Conservation (phyloP, 37 sponge, comb jelly and placozoan species). For the Mnemiopsis leidyi region DNA sequence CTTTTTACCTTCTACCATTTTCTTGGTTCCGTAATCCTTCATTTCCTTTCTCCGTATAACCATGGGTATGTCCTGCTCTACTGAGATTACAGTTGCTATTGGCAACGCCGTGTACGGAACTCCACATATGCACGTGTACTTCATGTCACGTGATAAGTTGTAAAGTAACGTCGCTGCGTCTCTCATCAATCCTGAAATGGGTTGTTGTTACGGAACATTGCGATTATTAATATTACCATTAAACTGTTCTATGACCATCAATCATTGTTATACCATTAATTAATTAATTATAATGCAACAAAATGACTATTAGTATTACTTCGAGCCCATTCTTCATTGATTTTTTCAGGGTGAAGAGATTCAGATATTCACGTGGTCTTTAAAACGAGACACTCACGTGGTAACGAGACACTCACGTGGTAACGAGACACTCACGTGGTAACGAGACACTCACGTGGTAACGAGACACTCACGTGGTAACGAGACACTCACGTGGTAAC, state of each 20-base stretch:
- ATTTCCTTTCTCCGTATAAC: slow-evolving; percentile 82
- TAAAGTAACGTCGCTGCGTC: neutral
- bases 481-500: slow-evolving; percentile 66
- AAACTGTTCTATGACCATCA: too few species aligned
- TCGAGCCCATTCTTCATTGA: too few species aligned
- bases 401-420: slow-evolving; percentile 67
- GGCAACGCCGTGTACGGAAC: slow-evolving; percentile 95
- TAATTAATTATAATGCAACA: too few species aligned
- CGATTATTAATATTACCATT: neutral
- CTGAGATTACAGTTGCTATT: slow-evolving; percentile 83
- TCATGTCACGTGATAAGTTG: neutral
- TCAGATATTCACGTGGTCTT: too few species aligned
- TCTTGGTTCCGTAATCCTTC: slow-evolving; percentile 90
- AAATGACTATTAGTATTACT: too few species aligned
- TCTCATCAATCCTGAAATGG: neutral
- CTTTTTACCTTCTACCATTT: slow-evolving; percentile 76
- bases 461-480: neutral
- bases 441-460: neutral
- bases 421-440: neutral
- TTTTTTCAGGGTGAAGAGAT: too few species aligned
- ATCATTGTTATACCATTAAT: too few species aligned
- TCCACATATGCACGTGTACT: slow-evolving; percentile 78
- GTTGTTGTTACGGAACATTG: neutral
- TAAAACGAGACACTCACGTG: neutral
- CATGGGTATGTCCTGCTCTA: slow-evolving; percentile 78